A percentile compares a stretch with the other conserved stretches of the same genome.
phyloP scores from a whole-genome alignment of 2,113 vertebrate species.

The Zapus hudsonius region DNA sequence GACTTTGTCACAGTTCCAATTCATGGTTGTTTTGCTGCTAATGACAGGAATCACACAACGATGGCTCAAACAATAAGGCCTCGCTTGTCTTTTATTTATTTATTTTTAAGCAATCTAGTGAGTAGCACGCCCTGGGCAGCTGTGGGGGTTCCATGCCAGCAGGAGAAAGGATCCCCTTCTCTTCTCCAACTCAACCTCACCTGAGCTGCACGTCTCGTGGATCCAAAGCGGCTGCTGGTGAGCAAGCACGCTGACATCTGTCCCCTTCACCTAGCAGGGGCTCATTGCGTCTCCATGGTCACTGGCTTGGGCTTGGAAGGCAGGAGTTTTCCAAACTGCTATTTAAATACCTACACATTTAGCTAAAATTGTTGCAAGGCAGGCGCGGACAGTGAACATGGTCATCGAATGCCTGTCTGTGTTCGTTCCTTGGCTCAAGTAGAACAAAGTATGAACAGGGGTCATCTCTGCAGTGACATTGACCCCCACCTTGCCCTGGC shows the following conservation, averaged over 20 bases:
- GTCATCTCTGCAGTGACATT: neutral
- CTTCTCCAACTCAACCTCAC: neutral
- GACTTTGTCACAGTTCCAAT: neutral
- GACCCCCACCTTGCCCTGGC: neutral
- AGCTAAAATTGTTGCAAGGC: neutral
- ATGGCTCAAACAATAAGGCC: neutral
- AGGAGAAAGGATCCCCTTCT: neutral
- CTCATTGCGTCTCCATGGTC: neutral
- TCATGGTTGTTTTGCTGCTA: neutral
- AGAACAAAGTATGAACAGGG: neutral
- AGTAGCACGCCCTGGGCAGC: neutral
- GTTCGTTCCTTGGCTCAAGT: neutral
- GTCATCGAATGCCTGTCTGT: neutral
- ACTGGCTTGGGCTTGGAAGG: neutral
- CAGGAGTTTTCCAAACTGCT: neutral
- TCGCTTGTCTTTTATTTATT: neutral
- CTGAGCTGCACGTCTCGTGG: neutral
- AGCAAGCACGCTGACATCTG: neutral
- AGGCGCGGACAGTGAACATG: rapidly evolving
- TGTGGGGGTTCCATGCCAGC: neutral
- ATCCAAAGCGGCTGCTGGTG: neutral
- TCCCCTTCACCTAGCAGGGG: neutral
- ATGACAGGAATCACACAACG: neutral
- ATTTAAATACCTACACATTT: neutral
- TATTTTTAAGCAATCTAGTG: neutral